A percentile compares a stretch with the other conserved stretches of the same genome.
These are phyloP conservation scores for Timema cristinae DNA, from an alignment of 2,888 invertebrate genomes.

Conservation along the genomic window DNA sequence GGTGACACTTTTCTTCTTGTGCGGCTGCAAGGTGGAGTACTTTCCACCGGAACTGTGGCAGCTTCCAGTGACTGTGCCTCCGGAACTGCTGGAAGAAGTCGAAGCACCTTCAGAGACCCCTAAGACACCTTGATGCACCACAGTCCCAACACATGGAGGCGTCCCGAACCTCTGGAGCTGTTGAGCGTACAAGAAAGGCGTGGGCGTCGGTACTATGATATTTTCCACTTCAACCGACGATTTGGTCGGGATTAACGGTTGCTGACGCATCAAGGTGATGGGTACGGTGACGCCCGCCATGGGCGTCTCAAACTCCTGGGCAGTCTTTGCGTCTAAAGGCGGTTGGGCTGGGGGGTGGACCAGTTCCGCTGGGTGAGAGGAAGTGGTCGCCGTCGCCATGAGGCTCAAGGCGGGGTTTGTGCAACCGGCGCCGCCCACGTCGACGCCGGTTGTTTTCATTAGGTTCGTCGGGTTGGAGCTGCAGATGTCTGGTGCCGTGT, in stretches of 20 bases:
- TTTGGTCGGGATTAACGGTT: conserved; percentile 18
- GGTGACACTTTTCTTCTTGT: conserved; percentile 43
- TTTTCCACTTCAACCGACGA: conserved; percentile 5
- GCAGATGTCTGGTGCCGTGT: conserved; percentile 49
- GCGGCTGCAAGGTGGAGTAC: conserved; percentile 44
- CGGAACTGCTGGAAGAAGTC: conserved; percentile 35
- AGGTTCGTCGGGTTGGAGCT: conserved; percentile 41
- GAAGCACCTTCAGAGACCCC: conserved; percentile 40
- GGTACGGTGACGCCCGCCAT: conserved; percentile 30
- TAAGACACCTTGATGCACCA: conserved; percentile 45
- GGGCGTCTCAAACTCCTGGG: conserved; percentile 19
- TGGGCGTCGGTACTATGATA: conserved; percentile 26
- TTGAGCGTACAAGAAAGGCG: conserved; percentile 29
- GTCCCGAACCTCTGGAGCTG: conserved; percentile 21
- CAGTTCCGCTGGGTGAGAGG: neutral
- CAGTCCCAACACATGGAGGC: conserved; percentile 35
- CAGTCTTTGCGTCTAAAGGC: too few species aligned
- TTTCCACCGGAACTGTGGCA: conserved; percentile 42
- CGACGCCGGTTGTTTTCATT: neutral
- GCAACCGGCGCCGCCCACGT: conserved; percentile 1
- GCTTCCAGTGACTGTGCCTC: conserved; percentile 28
- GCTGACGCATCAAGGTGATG: conserved; percentile 28
- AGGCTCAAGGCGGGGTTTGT: conserved; percentile 12
- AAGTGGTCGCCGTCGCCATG: neutral
- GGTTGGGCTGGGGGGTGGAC: too few species aligned